Conservation (phyloP, 2,113 vertebrate genomes). For the Platichthys stellatus region DNA sequence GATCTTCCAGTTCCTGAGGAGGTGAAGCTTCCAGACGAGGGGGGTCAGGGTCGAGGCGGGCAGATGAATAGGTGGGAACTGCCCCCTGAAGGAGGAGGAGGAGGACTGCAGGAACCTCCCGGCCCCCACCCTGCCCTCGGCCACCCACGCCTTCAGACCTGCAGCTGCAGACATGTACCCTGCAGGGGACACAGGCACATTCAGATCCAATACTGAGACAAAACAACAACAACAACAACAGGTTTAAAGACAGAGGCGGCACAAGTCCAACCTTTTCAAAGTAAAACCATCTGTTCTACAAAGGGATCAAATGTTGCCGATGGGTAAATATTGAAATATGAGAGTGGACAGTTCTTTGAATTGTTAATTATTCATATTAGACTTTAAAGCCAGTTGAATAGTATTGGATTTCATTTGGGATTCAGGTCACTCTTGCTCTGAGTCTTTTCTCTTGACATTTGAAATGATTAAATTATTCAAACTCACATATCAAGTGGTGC, state of each 20-base stretch:
- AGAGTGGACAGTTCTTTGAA: not conserved
- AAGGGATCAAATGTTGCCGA: not conserved
- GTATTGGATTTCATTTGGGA: no score
- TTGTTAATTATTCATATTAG: not conserved
- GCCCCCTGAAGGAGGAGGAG: conserved; percentile 13
- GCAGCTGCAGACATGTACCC: conserved; percentile 71
- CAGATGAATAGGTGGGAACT: conserved; percentile 30
- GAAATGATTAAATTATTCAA: not conserved
- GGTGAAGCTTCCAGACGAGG: conserved; percentile 64
- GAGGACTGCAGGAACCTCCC: conserved; percentile 56
- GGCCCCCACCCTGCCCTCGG: conserved; percentile 63
- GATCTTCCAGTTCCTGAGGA: conserved; percentile 85
- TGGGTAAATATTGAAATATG: no score
- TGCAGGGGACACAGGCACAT: conserved; percentile 35
- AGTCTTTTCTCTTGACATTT: not conserved
- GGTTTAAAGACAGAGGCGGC: not conserved
- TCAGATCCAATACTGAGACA: not conserved
- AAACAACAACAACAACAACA: not conserved
- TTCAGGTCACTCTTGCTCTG: not conserved
- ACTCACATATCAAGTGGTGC: no score
- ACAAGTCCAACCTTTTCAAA: not conserved
- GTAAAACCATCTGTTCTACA: not conserved
- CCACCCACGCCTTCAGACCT: conserved; percentile 73
- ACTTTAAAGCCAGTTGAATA: not conserved
- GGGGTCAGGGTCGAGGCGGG: conserved; percentile 50